Base-by-base conservation (phyloP, 2,113 vertebrate genomes). In the Pagrus major region DNA sequence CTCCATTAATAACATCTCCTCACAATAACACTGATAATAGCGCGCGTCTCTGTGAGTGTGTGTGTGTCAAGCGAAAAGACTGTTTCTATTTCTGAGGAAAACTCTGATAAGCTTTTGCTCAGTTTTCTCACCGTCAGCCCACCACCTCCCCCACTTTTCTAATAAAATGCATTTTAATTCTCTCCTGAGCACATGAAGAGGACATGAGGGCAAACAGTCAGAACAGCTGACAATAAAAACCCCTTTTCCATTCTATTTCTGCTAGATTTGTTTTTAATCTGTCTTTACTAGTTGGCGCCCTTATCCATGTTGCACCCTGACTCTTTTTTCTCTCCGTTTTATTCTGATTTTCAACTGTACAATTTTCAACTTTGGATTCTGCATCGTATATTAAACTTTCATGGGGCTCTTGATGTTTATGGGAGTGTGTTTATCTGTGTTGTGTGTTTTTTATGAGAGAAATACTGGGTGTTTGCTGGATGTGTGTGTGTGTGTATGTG, bases 81-180 rank as follows among this genome's bases (percentile, higher is more conserved):
- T 37, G 58, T 86, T 88, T 86, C 64, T 75, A 11, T 78, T 81
- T 85, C 76, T 78, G 59, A 61, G 31, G n/a, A 67, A 79, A 69
- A 71, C 23, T 25, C 70, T 70, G 78, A 88, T 86, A 72, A 87
- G 77, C 77, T 84, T 79, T 75, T 74, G 18, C 51, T 76, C 42
- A 21, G 27, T 80, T 69, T 84, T 60, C 46, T 70, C 71, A 83
- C 70, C 71, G 83, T 66, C 61, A 69, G 31, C 51, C 54, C 71
- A 20, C 55, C 33, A 18, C 31, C 44, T 68, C 21, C 52, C 47
- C 41, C 23, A 7, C 23, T 56, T 66, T 61, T 66, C 47, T 29
- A 51, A 76, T 59, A n/a, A 78, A 75, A 76, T 63, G 56, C 55
- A 65, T 87, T 87, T 71, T 67, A 86, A 86, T 86, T 84, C 63